Percentiles rank a stretch among this genome's conserved stretches.
These are phyloP conservation scores for Punctoribates punctum DNA, from an alignment of 2,888 invertebrate species.

Conservation along the genomic window DNA sequence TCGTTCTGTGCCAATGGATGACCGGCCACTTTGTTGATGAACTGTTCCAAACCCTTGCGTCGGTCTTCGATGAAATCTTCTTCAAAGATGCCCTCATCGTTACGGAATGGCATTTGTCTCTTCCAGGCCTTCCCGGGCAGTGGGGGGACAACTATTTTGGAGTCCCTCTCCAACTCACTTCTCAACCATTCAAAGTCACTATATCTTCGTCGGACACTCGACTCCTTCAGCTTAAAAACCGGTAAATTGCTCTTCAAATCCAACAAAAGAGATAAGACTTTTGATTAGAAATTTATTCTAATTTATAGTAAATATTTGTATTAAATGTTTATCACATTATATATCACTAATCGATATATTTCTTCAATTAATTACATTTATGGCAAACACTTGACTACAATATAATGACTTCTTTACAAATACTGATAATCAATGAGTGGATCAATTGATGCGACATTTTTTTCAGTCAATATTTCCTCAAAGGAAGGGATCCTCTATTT, in stretches of 20 bases:
- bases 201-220: conserved; percentile 91
- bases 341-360: not conserved
- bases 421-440: not conserved
- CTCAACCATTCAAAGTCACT: conserved; percentile 99
- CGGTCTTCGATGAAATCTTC: conserved; percentile 99
- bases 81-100: conserved; percentile 98
- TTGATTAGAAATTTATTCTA: no score
- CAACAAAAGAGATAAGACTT: conserved; percentile 53
- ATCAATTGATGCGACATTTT: not conserved
- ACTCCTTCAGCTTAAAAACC: conserved; percentile 98
- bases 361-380: no score
- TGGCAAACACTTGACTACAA: not conserved
- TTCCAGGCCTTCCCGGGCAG: conserved; percentile 71
- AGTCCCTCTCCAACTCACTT: conserved; percentile 97
- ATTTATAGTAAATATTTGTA: not conserved
- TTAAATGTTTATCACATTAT: not conserved
- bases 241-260: conserved; percentile 86
- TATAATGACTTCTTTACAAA: no score
- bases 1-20: conserved; percentile 62
- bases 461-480: no score
- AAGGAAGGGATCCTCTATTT: not conserved
- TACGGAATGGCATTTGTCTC: conserved; percentile 94
- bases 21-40: conserved; percentile 83
- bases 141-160: conserved; percentile 67
- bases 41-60: conserved; percentile 91